Percentiles rank a stretch among this genome's conserved stretches.
These are phyloP conservation scores for Agonopterix heracliana DNA, from an alignment of 2,888 invertebrate genomes.

Conservation along the genomic window DNA sequence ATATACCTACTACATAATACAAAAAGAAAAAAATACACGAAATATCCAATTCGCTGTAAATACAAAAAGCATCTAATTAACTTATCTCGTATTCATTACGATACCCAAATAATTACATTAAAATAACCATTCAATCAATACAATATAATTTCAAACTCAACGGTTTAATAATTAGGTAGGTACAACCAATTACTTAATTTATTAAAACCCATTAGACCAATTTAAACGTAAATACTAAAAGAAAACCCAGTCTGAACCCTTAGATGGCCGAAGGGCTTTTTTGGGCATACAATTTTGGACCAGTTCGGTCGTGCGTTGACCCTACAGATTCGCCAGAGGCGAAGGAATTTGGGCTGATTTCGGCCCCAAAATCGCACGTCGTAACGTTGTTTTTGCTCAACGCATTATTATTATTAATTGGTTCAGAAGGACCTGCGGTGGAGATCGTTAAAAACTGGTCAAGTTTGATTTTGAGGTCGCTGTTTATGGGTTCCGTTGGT, in stretches of 20 bases:
- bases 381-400: conserved; percentile 60
- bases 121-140: too few species aligned
- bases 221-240: too few species aligned
- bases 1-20: too few species aligned
- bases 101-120: too few species aligned
- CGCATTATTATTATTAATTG: conserved; percentile 71
- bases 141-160: too few species aligned
- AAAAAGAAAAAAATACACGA: too few species aligned
- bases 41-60: too few species aligned
- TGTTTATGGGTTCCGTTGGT: conserved; percentile 25
- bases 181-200: too few species aligned
- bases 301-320: conserved; percentile 53
- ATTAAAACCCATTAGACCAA: too few species aligned
- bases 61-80: too few species aligned
- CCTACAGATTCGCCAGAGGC: conserved; percentile 34
- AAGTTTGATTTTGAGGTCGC: conserved; percentile 22
- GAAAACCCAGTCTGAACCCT: conserved; percentile 4
- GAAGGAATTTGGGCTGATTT: conserved; percentile 63
- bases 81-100: too few species aligned
- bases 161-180: too few species aligned
- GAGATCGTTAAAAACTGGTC: conserved; percentile 35
- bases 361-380: conserved; percentile 64
- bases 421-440: conserved; percentile 56
- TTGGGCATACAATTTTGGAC: conserved; percentile 62
- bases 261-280: conserved; percentile 45